Evolutionary conservation across 2,797 vertebrate genomes (phyloP).

Genomic region (Helostoma temminkii): DNA sequence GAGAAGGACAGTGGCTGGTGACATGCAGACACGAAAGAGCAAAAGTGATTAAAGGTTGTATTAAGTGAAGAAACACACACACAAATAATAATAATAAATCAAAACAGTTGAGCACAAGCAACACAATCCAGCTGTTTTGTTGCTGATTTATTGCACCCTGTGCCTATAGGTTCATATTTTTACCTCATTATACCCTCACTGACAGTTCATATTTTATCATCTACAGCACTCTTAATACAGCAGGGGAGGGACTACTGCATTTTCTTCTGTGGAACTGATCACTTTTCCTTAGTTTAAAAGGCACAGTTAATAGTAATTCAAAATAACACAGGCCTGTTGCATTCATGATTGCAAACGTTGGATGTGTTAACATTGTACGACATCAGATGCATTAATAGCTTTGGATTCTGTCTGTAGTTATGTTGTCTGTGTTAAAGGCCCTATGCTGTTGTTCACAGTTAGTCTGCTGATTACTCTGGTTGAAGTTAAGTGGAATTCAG

Average conservation of each 20-base stretch:
- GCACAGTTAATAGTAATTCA: neutral
- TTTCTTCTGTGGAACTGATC: too few species aligned
- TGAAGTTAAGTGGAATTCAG: neutral
- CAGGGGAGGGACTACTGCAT: neutral
- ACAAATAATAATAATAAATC: too few species aligned
- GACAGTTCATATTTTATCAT: neutral
- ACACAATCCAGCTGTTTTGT: neutral
- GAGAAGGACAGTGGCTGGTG: neutral
- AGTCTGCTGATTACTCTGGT: neutral
- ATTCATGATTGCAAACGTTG: too few species aligned
- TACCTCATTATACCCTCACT: constrained; percentile 10
- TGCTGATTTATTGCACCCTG: constrained; percentile 6
- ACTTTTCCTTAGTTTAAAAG: neutral
- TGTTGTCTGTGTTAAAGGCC: too few species aligned
- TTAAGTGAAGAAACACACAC: too few species aligned
- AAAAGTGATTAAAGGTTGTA: neutral
- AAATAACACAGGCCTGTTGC: neutral
- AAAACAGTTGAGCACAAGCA: neutral
- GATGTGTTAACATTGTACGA: too few species aligned
- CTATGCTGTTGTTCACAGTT: neutral
- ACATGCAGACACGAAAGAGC: neutral
- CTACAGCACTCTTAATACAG: neutral
- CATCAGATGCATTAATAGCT: too few species aligned
- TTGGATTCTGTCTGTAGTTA: neutral
- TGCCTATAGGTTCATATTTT: neutral